Evolutionary conservation across 1,140 invertebrate species (phyloP).

Genomic region (Rhagoletis pomonella): DNA sequence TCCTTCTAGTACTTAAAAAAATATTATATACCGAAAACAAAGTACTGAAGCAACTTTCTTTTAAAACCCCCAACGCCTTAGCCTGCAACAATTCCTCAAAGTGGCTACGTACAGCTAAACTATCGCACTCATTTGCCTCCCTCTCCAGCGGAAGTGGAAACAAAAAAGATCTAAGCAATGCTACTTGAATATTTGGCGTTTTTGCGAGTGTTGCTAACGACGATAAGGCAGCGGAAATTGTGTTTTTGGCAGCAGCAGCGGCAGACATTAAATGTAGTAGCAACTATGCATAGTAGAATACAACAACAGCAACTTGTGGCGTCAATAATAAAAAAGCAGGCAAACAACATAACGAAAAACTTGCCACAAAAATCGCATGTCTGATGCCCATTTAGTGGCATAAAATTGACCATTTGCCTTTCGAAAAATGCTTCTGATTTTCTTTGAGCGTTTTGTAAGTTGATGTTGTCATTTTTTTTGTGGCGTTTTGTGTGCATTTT

Average conservation of each 20-base stretch:
- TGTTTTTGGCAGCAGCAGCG: neutral
- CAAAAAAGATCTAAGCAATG: constrained; percentile 33
- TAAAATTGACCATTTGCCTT: constrained; percentile 36
- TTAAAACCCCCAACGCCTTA: too few relatives aligned
- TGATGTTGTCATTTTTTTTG: neutral
- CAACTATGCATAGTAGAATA: neutral
- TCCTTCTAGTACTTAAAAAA: too few relatives aligned
- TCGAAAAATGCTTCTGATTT: neutral
- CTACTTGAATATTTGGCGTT: constrained; percentile 15
- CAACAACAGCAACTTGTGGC: too few relatives aligned
- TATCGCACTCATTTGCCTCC: neutral
- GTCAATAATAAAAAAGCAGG: neutral
- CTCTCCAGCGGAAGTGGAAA: neutral
- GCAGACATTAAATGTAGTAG: neutral
- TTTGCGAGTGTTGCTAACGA: neutral
- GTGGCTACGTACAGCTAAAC: too few relatives aligned
- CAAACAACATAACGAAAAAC: neutral
- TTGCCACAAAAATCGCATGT: constrained; percentile 13
- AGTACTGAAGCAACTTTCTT: too few relatives aligned
- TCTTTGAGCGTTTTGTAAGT: neutral
- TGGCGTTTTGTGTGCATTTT: neutral
- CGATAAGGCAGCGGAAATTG: neutral
- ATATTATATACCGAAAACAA: too few relatives aligned
- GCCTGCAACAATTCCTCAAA: too few relatives aligned
- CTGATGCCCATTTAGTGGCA: constrained; percentile 21